Evolutionary conservation across 2,888 invertebrate genomes (phyloP).

Genomic region (Pedicia rivosa): DNA sequence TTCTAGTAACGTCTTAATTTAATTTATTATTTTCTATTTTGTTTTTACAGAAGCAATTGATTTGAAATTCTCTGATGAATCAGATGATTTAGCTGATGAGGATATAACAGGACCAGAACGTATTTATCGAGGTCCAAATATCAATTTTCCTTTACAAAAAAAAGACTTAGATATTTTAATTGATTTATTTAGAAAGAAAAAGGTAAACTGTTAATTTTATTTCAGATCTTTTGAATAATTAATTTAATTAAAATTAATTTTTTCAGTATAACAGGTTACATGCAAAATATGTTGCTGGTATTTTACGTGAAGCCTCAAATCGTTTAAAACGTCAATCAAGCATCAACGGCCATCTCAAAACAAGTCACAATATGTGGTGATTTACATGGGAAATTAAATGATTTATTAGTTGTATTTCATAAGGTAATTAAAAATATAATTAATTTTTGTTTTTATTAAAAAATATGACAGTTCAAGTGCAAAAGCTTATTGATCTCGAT

Average conservation of each 20-base stretch:
- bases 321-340: constrained; percentile 58
- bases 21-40: background rate
- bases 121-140: constrained; percentile 58
- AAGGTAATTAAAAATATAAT: constrained; percentile 70
- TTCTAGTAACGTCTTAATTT: too few species aligned
- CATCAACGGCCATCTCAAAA: constrained; percentile 73
- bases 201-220: too few species aligned
- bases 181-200: constrained; percentile 72
- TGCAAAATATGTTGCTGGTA: constrained; percentile 68
- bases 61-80: constrained; percentile 38
- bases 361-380: constrained; percentile 89
- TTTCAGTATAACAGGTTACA: constrained; percentile 59
- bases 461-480: too few species aligned
- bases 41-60: constrained; percentile 15
- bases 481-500: too few species aligned
- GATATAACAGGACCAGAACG: constrained; percentile 44
- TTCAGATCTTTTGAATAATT: too few species aligned
- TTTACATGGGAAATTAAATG: constrained; percentile 86
- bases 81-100: constrained; percentile 39
- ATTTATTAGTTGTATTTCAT: constrained; percentile 80
- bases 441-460: too few species aligned
- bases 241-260: too few species aligned
- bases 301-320: constrained; percentile 64
- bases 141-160: constrained; percentile 65
- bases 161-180: constrained; percentile 68